Evolutionary conservation across 2,113 vertebrate genomes (phyloP), one percentile per base, ranked within the genome.

Genomic region (Microcebus griseorufus): DNA sequence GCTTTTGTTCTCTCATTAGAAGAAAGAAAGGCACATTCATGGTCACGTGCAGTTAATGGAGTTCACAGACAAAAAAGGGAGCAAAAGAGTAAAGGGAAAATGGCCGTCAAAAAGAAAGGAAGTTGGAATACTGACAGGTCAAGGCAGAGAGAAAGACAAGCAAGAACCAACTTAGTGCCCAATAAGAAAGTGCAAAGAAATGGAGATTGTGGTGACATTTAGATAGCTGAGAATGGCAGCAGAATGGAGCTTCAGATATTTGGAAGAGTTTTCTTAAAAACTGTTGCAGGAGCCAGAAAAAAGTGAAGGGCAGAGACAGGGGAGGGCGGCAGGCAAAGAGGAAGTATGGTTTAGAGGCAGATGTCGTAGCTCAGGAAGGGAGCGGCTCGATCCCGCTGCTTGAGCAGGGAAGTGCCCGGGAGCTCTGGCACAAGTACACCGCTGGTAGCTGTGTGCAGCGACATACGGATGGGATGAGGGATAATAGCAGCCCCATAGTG

Each of bases 21-120:
- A 76, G 45, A 88, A 76, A 73, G 48, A 85, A 90, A 72, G 60
- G 67, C 4, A n/a, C 17, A 11, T 42, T 48, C 5, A 14, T 42
- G 75, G 48, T 23, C 51, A 75, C 1, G 0, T 29, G 29, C 6
- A 76, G 64, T 73, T 94, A 78, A n/a, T 72, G 27, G n/a, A 70
- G 64, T 75, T 96, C 53, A 79, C 45, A 53, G 65, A 48, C 42
- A 76, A 89, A 88, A 89, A 95, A 18, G 14, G 22, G 82, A 92
- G 64, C 16, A 53, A 85, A 76, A 81, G 17, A 85, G 14, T 3
- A 72, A 69, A 67, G 20, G 29, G 29, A 87, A 14, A 92, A 91
- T 65, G 39, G 58, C n/a, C 25, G 76, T 45, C 22, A 58, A 37
- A 87, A 67, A 87, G 29, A 42, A 79, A 72, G 45, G 45, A 80